Conservation (phyloP, 2,113 vertebrate species). For the Perca schrenkii region DNA sequence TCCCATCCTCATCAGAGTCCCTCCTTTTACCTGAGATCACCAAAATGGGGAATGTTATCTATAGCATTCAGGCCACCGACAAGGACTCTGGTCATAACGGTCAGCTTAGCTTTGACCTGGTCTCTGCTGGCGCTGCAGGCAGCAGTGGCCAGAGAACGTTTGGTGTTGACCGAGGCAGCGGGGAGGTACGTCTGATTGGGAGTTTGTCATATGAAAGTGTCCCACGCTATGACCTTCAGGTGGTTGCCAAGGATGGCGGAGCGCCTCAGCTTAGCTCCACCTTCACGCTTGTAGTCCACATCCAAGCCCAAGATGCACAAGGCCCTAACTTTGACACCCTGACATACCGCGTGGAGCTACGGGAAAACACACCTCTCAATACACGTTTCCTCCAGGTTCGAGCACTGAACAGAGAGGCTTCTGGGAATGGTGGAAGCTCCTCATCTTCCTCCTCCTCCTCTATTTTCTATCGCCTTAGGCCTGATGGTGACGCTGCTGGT, state of each 20-base stretch:
- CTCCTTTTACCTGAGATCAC: constrained; percentile 90
- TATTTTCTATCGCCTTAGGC: constrained; percentile 88
- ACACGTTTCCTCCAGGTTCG: constrained; percentile 94
- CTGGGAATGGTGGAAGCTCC: constrained; percentile 71
- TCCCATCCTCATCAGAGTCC: constrained; percentile 89
- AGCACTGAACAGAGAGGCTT: constrained; percentile 87
- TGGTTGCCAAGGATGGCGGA: constrained; percentile 90
- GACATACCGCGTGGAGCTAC: constrained; percentile 93
- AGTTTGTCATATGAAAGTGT: constrained; percentile 84
- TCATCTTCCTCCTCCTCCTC: constrained; percentile 64
- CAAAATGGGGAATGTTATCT: constrained; percentile 89
- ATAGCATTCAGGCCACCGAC: constrained; percentile 90
- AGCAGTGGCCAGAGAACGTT: constrained; percentile 86
- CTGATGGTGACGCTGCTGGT: constrained; percentile 90
- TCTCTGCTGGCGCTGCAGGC: constrained; percentile 80
- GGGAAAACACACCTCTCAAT: constrained; percentile 88
- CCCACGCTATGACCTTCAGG: constrained; percentile 87
- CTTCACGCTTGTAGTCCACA: constrained; percentile 92
- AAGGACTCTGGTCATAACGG: constrained; percentile 90
- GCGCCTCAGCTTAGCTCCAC: constrained; percentile 91
- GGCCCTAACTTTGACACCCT: constrained; percentile 93
- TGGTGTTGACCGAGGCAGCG: constrained; percentile 88
- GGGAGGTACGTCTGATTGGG: constrained; percentile 87
- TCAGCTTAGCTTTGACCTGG: constrained; percentile 90
- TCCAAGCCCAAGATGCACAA: constrained; percentile 88